Percentiles rank a stretch among this genome's conserved stretches.
These are phyloP conservation scores for Argynnis bischoffii DNA, from an alignment of 2,888 invertebrate species.

Conservation along the genomic window DNA sequence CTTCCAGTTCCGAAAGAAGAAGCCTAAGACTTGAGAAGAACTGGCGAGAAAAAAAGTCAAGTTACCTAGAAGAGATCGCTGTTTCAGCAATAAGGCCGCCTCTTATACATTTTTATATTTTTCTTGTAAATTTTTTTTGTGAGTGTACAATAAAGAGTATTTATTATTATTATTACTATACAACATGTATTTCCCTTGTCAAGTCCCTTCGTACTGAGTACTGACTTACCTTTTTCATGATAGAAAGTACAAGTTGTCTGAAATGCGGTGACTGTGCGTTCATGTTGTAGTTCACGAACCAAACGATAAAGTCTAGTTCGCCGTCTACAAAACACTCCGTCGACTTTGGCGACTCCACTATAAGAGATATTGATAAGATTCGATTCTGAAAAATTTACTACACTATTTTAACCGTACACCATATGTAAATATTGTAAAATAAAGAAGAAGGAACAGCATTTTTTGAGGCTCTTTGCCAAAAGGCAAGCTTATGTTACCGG, in stretches of 20 bases:
- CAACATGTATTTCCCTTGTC: background rate
- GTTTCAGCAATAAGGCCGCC: too few species aligned
- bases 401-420: too few species aligned
- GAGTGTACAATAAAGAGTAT: too few species aligned
- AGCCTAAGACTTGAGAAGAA: too few species aligned
- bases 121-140: too few species aligned
- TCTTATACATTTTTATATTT: too few species aligned
- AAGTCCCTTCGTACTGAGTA: background rate
- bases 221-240: slow-evolving; percentile 85
- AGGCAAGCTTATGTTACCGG: too few species aligned
- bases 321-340: slow-evolving; percentile 84
- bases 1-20: too few species aligned
- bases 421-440: background rate
- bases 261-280: slow-evolving; percentile 86
- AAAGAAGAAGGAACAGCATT: background rate
- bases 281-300: slow-evolving; percentile 86
- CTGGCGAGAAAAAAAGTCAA: too few species aligned
- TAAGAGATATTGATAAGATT: slow-evolving; percentile 84
- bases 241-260: slow-evolving; percentile 85
- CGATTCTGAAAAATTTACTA: slow-evolving; percentile 78
- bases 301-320: slow-evolving; percentile 85
- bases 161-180: too few species aligned
- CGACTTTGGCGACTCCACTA: slow-evolving; percentile 88
- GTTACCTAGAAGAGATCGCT: too few species aligned
- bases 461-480: too few species aligned